A percentile compares a stretch with the other conserved stretches of the same genome.
Evolutionary conservation across 2,797 vertebrate species (phyloP).

Genomic region (Gouania willdenowi): DNA sequence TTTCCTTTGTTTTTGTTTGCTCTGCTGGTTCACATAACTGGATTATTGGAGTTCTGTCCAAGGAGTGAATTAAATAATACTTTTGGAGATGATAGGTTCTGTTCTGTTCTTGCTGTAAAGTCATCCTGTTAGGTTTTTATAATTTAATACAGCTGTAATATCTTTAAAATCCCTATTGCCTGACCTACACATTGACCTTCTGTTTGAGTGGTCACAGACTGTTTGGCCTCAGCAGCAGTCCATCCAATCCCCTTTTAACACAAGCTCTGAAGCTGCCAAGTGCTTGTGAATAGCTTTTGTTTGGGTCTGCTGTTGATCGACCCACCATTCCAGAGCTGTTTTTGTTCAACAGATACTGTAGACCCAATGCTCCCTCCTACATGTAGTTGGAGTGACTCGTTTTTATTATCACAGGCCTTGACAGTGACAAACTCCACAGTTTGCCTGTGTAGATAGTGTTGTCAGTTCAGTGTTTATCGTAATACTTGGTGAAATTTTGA

Average conservation of each 20-base stretch:
- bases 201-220: conserved; percentile 13
- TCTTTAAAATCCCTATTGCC: not conserved
- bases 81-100: conserved; percentile 6
- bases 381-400: conserved; percentile 67
- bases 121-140: not conserved
- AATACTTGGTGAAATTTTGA: too few species aligned
- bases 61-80: conserved; percentile 35
- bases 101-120: conserved; percentile 10
- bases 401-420: conserved; percentile 53
- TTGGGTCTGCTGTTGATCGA: conserved; percentile 30
- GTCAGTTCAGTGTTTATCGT: too few species aligned
- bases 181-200: conserved; percentile 8
- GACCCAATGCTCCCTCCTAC: conserved; percentile 36
- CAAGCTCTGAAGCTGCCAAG: conserved; percentile 42
- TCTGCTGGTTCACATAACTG: conserved; percentile 53
- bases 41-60: conserved; percentile 39
- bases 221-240: conserved; percentile 21
- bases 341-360: conserved; percentile 51
- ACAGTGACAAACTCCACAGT: conserved; percentile 33
- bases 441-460: conserved; percentile 26
- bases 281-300: conserved; percentile 63
- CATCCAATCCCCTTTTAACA: conserved; percentile 43
- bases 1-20: conserved; percentile 42
- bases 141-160: conserved; percentile 3
- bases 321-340: conserved; percentile 38